Conservation (phyloP, 2,113 vertebrate species). For the Chionodraco myersi region DNA sequence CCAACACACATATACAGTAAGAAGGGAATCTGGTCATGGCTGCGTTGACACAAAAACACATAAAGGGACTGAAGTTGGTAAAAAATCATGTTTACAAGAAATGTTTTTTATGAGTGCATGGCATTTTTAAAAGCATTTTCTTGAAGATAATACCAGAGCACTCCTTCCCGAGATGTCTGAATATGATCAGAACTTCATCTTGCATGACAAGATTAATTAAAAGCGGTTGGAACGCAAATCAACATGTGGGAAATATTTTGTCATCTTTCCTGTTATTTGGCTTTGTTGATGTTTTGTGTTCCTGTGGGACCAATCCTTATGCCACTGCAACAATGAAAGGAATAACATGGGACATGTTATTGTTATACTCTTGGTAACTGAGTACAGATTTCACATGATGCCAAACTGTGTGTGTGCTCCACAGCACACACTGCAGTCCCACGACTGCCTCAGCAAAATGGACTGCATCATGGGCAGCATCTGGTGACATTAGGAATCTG, state of each 20-base stretch:
- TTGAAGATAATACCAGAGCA: neutral
- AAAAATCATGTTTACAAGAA: neutral
- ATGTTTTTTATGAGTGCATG: neutral
- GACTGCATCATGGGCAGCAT: neutral
- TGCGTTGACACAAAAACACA: constrained; percentile 1
- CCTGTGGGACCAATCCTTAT: neutral
- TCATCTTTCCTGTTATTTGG: neutral
- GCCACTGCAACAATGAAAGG: neutral
- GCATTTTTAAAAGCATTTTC: neutral
- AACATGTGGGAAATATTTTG: constrained; percentile 20
- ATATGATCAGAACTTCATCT: neutral
- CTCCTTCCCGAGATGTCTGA: neutral
- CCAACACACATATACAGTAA: neutral
- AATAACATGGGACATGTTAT: neutral
- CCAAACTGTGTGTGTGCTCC: constrained; percentile 5
- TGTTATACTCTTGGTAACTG: neutral
- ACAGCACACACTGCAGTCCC: no score
- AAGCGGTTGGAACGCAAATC: neutral
- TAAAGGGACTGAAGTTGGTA: neutral
- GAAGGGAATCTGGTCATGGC: constrained; percentile 5
- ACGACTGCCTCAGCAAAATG: neutral
- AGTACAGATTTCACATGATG: neutral
- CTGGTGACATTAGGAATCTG: constrained; percentile 11
- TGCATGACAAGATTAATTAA: neutral
- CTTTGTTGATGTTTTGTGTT: neutral